These are phyloP conservation scores for Sinodicranocentrus sp. DNA, from an alignment of 2,888 invertebrate species.

Conservation along the genomic window DNA sequence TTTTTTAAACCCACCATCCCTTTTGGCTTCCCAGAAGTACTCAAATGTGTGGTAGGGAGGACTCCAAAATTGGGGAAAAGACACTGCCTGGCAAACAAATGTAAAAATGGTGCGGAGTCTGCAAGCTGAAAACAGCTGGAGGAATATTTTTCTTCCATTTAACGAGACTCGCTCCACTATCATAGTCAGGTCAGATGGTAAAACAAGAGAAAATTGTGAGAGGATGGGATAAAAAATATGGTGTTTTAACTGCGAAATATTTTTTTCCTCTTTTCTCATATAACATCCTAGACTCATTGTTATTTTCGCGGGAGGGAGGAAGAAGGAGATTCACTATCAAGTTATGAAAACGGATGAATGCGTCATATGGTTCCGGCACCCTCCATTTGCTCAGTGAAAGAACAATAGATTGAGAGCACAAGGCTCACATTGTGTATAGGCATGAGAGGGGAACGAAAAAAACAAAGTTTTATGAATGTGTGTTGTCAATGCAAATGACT, in stretches of 20 bases:
- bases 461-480: background rate
- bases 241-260: slow-evolving; percentile 19
- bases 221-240: slow-evolving; percentile 35
- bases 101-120: too few species aligned
- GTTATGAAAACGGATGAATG: background rate
- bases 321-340: background rate
- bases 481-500: slow-evolving; percentile 23
- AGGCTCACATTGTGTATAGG: background rate
- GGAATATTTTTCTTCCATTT: slow-evolving; percentile 46
- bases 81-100: too few species aligned
- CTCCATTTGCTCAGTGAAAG: background rate
- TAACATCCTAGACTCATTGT: slow-evolving; percentile 21
- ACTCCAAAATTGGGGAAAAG: background rate
- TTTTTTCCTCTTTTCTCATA: slow-evolving; percentile 8
- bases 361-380: background rate
- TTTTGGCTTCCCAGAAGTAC: background rate
- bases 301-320: background rate
- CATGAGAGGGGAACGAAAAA: background rate
- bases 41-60: too few species aligned
- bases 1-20: slow-evolving; percentile 5
- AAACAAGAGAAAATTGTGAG: slow-evolving; percentile 28
- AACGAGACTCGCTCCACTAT: slow-evolving; percentile 31
- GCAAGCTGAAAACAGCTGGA: slow-evolving; percentile 51
- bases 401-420: background rate
- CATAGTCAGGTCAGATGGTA: slow-evolving; percentile 37